phyloP scores from a whole-genome alignment of 1,140 invertebrate species.

The Neodiprion pinetum region DNA sequence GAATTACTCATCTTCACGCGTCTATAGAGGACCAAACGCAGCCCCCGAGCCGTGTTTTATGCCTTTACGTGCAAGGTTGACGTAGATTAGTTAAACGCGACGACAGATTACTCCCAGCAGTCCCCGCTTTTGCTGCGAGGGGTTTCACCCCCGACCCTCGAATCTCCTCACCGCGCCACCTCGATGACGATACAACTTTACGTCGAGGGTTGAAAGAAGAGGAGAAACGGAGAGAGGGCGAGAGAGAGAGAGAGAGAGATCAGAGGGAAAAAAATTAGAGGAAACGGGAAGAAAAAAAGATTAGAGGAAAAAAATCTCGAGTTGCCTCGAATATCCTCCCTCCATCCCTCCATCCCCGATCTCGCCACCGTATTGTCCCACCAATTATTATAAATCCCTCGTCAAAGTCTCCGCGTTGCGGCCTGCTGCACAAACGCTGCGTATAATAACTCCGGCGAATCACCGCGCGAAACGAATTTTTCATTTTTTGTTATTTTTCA shows the following conservation, averaged over 20 bases:
- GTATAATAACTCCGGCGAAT: no score
- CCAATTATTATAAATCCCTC: conserved; percentile 30
- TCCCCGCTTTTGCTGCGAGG: neutral
- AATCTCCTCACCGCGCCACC: neutral
- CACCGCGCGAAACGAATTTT: no score
- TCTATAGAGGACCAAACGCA: neutral
- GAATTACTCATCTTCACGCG: neutral
- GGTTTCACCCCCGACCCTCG: neutral
- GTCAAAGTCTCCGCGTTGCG: conserved; percentile 10
- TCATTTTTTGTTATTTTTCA: neutral
- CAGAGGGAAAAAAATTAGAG: neutral
- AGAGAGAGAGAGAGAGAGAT: no score
- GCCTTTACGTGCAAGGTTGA: neutral
- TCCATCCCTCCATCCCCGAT: neutral
- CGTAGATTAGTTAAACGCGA: conserved; percentile 55
- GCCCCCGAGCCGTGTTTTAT: neutral
- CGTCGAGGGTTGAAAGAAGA: conserved; percentile 12
- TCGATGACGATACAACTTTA: conserved; percentile 54
- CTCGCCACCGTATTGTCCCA: conserved; percentile 1
- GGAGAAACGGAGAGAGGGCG: neutral
- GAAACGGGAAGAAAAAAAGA: no score
- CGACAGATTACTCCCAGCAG: conserved; percentile 50
- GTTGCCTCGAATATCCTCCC: neutral
- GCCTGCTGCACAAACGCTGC: conserved; percentile 16
- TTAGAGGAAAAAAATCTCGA: neutral